phyloP scores from a whole-genome alignment of 1,140 invertebrate genomes.

The Lepidotrigona ventralis region DNA sequence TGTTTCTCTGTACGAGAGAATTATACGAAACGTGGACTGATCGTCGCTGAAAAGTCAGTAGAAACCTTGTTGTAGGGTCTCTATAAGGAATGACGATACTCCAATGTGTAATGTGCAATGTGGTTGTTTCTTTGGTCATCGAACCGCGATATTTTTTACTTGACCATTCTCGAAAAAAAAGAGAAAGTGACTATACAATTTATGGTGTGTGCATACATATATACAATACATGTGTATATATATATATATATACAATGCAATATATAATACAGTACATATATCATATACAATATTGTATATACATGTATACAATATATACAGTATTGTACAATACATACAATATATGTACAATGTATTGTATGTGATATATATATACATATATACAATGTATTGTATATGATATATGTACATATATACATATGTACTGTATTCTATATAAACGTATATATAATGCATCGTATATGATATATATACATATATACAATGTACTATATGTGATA shows the following conservation, averaged over 20 bases:
- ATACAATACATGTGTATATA: too few relatives aligned
- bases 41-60: background rate
- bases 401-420: background rate
- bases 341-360: too few relatives aligned
- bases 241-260: too few relatives aligned
- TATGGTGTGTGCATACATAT: background rate
- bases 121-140: slow-evolving; percentile 33
- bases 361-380: too few relatives aligned
- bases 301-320: too few relatives aligned
- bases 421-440: too few relatives aligned
- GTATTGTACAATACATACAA: too few relatives aligned
- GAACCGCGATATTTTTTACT: slow-evolving; percentile 34
- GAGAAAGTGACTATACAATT: slow-evolving; percentile 23
- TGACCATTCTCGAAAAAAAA: background rate
- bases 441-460: too few relatives aligned
- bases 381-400: too few relatives aligned
- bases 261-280: too few relatives aligned
- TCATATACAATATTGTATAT: too few relatives aligned
- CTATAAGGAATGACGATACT: slow-evolving; percentile 26
- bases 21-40: background rate
- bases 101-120: slow-evolving; percentile 40
- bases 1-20: slow-evolving; percentile 22
- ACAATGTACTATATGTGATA: too few relatives aligned
- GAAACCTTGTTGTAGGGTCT: background rate
- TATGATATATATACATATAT: background rate